phyloP scores from a whole-genome alignment of 1,140 invertebrate species.

The Hydropsyche tenuis region DNA sequence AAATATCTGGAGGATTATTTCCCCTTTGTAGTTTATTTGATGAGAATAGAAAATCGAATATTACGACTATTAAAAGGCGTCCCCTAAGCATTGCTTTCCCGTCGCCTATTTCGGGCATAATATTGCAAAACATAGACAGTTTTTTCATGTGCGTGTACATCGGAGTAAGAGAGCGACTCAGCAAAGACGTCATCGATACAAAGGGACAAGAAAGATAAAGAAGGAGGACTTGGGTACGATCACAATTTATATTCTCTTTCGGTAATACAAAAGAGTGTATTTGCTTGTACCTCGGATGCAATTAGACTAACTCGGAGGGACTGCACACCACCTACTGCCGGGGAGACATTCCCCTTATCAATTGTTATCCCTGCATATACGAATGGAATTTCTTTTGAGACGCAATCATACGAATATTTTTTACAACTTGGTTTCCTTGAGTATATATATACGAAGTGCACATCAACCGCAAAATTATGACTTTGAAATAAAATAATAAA shows the following conservation, averaged over 20 bases:
- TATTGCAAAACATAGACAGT: background rate
- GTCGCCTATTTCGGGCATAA: background rate
- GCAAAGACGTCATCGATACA: slow-evolving; percentile 30
- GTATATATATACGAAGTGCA: too few relatives aligned
- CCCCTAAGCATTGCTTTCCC: background rate
- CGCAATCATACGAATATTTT: slow-evolving; percentile 41
- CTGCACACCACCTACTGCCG: too few relatives aligned
- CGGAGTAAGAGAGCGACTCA: slow-evolving; percentile 5
- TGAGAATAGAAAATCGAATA: background rate
- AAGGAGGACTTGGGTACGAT: background rate
- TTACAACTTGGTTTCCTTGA: too few relatives aligned
- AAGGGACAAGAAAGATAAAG: slow-evolving; percentile 15
- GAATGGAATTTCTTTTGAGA: slow-evolving; percentile 29
- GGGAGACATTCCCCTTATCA: slow-evolving; percentile 11
- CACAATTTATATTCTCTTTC: slow-evolving; percentile 33
- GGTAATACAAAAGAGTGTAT: slow-evolving; percentile 45
- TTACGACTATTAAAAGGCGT: too few relatives aligned
- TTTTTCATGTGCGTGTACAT: background rate
- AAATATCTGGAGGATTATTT: background rate
- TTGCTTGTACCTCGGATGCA: slow-evolving; percentile 44
- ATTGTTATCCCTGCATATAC: slow-evolving; percentile 8
- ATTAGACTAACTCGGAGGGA: slow-evolving; percentile 38
- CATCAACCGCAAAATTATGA: too few relatives aligned
- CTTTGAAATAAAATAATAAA: too few relatives aligned
- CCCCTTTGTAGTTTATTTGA: background rate